Base-by-base conservation (phyloP, 2,113 vertebrate genomes). In the Antigone vipio region DNA sequence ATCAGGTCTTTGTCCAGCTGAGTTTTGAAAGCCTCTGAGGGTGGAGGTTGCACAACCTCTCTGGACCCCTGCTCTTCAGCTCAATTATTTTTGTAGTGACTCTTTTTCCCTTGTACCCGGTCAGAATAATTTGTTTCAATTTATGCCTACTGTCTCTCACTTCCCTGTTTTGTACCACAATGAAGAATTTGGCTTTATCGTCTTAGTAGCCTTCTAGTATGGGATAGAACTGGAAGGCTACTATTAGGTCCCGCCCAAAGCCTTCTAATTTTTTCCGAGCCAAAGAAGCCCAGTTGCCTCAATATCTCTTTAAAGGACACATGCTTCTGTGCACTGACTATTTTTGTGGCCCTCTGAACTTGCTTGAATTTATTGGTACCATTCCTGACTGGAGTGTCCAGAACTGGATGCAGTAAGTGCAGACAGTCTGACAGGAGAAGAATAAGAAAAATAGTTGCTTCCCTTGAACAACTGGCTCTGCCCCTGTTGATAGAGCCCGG, bases 31-130 rank as follows among this genome's bases (percentile, higher is more conserved):
- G 21, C 34, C 10, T 29, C 5, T 0, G 22, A 58, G 47, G 22
- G 42, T 59, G 19, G 16, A 53, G 52, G 14, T 29, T 67, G 52
- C 4, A 52, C 17, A 38, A 3, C 8, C 10, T 92, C 64, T 40
- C 23, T 78, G 35, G 17, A 40, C 6, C 38, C 14, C 20, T 78
- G 44, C 32, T 89, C 42, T 23, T 86, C 45, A 69, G 22, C 49
- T 20, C 50, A 63, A 53, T 68, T 85, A 58, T 63, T 82, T 58
- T 34, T 64, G 32, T 60, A 78, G 16, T 6, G 9, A 12, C 34
- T 40, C 11, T 72, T 52, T 47, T 7, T 8, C 12, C 42, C 12
- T 50, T 76, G 11, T 27, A 47, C 23, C 0, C 13, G 32, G 0
- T 19, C 11, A 9, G 52, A 59, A 58, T 34, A 2, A 13, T 9